These are phyloP conservation scores for Styela clava DNA, from an alignment of 23 tunicate genomes.

Conservation along the genomic window DNA sequence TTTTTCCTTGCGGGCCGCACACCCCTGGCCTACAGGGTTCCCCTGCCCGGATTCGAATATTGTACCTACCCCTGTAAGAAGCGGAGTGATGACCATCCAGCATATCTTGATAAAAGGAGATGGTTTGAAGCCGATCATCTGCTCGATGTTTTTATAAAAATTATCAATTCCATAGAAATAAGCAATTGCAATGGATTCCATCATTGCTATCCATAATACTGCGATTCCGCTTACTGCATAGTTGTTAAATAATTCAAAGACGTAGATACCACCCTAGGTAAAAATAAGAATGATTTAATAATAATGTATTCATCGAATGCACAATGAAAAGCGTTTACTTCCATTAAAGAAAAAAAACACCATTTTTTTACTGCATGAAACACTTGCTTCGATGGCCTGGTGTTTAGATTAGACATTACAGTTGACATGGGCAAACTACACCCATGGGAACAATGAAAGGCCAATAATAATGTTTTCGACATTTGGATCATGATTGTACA, in stretches of 20 bases:
- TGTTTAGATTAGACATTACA: too few relatives aligned
- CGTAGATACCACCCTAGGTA: constrained; percentile 56
- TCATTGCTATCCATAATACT: constrained; percentile 36
- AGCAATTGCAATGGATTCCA: constrained; percentile 53
- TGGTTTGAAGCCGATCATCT: constrained; percentile 70
- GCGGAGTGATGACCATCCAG: constrained; percentile 36
- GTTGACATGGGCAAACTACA: constrained; percentile 2
- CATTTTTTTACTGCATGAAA: too few relatives aligned
- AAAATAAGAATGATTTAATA: neutral
- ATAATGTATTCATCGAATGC: neutral
- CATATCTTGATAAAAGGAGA: constrained; percentile 37
- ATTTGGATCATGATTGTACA: too few relatives aligned
- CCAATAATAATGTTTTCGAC: too few relatives aligned
- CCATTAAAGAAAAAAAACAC: too few relatives aligned
- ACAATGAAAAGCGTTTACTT: too few relatives aligned
- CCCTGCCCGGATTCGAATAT: too few relatives aligned
- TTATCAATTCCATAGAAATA: constrained; percentile 51
- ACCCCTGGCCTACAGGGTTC: too few relatives aligned
- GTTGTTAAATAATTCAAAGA: constrained; percentile 60
- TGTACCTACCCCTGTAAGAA: constrained; percentile 32
- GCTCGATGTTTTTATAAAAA: constrained; percentile 37
- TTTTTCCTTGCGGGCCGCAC: too few relatives aligned
- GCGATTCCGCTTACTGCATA: constrained; percentile 73
- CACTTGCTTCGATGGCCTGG: too few relatives aligned
- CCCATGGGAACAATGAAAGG: too few relatives aligned